Base-by-base conservation (phyloP, 2,888 invertebrate genomes). In the Pinctada fucata region DNA sequence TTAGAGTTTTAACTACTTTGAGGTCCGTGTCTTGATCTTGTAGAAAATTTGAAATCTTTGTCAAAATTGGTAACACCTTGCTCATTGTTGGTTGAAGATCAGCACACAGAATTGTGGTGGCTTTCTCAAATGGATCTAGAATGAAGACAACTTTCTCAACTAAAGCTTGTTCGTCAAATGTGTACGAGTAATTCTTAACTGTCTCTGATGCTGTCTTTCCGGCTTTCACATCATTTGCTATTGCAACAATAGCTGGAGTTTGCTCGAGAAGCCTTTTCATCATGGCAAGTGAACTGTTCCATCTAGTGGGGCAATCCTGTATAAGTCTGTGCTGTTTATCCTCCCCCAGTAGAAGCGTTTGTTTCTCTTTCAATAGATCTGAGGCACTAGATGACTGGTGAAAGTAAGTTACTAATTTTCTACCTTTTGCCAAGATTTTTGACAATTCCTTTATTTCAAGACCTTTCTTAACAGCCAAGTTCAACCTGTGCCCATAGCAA, bases 401-500 rank as follows among this genome's bases (percentile, higher is more conserved):
- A 63, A 81, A 81, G 50, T 75, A 72, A 16, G 73, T 75, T 2
- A 81, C 79, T 6, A 81, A 51, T 68, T 76, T 79, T 45, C 74
- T 74, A 1, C 58, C 72, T 72, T 79, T 81, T 6, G 58, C 78
- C 4, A 73, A 1, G 6, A 78, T 2, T 45, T 49, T 76, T 10
- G 52, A 10, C 2, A 80, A n/a, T 4, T 64, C 74, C 47, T 68
- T 69, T 1, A 52, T 66, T 10, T 51, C 45, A 3, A 82, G 65
- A 3, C 80, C 31, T 67, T 79, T 66, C 52, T 80, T 81, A 0
- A 83, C 83, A 2, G 78, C 76, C 6, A 83, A 52, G 71, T 84
- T 83, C 2, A 84, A 63, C 1, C 81, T 58, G 48, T 82, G 81
- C 1, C 82, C 82, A 76, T 81, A n/a, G n/a, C n/a, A n/a, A n/a